A percentile compares a stretch with the other conserved stretches of the same genome.
Conservation (phyloP, 2,113 vertebrate genomes). For the Lepus americanus region DNA sequence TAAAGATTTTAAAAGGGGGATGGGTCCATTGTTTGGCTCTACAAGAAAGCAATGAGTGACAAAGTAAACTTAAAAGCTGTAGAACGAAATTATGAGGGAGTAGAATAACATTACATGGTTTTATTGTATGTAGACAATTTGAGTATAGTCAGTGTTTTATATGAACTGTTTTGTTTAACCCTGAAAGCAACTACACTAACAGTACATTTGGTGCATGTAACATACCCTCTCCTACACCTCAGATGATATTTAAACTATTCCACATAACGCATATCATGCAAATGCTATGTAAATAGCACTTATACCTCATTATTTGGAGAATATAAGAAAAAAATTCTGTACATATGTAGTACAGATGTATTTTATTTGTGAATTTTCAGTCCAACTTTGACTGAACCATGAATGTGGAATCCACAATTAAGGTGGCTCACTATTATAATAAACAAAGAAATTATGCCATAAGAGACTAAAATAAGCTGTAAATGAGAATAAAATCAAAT, state of each 20-base stretch:
- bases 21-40: no score
- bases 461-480: not conserved
- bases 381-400: not conserved
- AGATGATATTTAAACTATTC: not conserved
- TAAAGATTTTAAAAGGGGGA: no score
- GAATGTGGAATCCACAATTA: not conserved
- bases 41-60: no score
- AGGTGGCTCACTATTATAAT: not conserved
- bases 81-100: no score
- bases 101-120: no score
- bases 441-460: not conserved
- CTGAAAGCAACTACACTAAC: not conserved
- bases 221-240: not conserved
- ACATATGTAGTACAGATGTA: not conserved
- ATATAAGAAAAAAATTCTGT: not conserved
- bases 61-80: no score
- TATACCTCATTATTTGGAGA: not conserved
- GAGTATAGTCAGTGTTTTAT: no score
- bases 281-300: not conserved
- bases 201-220: not conserved
- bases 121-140: no score
- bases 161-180: no score
- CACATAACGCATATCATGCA: not conserved
- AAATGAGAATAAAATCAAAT: not conserved
- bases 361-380: not conserved